Evolutionary conservation across 2,797 vertebrate genomes (phyloP), one percentile per base, ranked within the genome.

Genomic region (Linurgus olivaceus): DNA sequence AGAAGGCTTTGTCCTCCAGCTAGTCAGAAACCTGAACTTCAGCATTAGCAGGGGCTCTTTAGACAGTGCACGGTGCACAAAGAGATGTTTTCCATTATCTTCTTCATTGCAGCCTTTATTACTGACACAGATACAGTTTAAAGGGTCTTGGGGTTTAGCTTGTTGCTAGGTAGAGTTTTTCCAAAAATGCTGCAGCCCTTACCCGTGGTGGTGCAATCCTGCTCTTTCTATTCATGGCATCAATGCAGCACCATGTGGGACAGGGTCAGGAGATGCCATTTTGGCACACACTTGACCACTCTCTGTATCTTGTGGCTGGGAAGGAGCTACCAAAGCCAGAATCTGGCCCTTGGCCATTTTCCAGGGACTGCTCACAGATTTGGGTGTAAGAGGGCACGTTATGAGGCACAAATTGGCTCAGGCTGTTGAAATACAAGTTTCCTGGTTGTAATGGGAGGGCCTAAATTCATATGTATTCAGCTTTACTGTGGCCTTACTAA

Each of bases 31-130:
- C 87, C 79, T 88, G 78, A 73, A 94, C 94, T 96, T 97, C 87
- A 96, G 31, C 91, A 38, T 92, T 86, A 90, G 63, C 70, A 19
- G 88, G 83, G 79, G 93, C 91, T 84, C 79, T 88, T 29, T 74
- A 80, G 72, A 66, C 90, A 94, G 73, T n/a, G 50, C 40, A 35
- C 42, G 23, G 2, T 66, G 66, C 84, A 94, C 96, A 92, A 95
- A 94, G 94, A 88, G 79, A 96, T 83, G 92, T 74, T 93, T 96
- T 73, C 92, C 74, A 95, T 97, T 96, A 95, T 96, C 96, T 76
- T 93, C 95, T 79, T 93, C 88, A 31, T 91, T 88, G 94, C 96
- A 95, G 93, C 92, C 91, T 80, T 92, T 94, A 50, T 94, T 96
- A 83, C 93, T 74, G 61, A 23, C 84, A 61, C 80, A 67, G 90